Percentiles rank a stretch among this genome's conserved stretches.
phyloP scores from a whole-genome alignment of 2,888 invertebrate genomes.

The Drosophila bunnanda region DNA sequence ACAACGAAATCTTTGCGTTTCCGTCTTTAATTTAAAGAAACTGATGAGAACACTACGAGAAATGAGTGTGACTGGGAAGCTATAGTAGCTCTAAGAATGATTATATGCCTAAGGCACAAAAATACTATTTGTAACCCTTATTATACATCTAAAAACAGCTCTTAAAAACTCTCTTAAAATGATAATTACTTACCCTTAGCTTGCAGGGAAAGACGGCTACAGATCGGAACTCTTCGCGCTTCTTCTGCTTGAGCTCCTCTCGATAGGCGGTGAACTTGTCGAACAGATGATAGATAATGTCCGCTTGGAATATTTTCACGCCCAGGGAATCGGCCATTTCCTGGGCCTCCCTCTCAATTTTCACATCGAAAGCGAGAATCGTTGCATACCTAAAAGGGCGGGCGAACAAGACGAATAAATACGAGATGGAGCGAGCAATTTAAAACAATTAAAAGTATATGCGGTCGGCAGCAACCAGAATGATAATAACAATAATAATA shows the following conservation, averaged over 20 bases:
- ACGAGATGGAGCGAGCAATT: slow-evolving; percentile 47
- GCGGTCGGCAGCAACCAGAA: slow-evolving; percentile 10
- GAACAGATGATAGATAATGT: slow-evolving; percentile 99
- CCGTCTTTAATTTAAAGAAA: slow-evolving; percentile 9
- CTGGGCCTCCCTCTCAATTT: slow-evolving; percentile 98
- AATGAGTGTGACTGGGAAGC: neutral
- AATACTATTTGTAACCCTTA: neutral
- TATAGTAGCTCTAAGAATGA: neutral
- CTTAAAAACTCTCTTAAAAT: neutral
- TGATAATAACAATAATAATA: slow-evolving; percentile 48
- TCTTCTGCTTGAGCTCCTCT: slow-evolving; percentile 95
- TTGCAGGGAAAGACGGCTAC: slow-evolving; percentile 99
- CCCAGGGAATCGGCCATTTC: slow-evolving; percentile 97
- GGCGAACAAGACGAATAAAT: slow-evolving; percentile 13
- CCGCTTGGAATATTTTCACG: slow-evolving; percentile 98
- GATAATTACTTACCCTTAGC: slow-evolving; percentile 88
- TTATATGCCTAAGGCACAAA: neutral
- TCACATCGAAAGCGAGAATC: slow-evolving; percentile 99
- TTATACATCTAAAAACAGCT: neutral
- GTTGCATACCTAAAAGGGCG: slow-evolving; percentile 91
- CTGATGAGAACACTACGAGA: slow-evolving; percentile 11
- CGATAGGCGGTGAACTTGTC: slow-evolving; percentile 97
- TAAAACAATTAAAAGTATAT: slow-evolving; percentile 69
- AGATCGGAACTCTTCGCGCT: slow-evolving; percentile 97
- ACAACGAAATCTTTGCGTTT: slow-evolving; percentile 25